A percentile compares a stretch with the other conserved stretches of the same genome.
Evolutionary conservation across 2,888 invertebrate genomes (phyloP).

Genomic region (Linnaemya tessellans): DNA sequence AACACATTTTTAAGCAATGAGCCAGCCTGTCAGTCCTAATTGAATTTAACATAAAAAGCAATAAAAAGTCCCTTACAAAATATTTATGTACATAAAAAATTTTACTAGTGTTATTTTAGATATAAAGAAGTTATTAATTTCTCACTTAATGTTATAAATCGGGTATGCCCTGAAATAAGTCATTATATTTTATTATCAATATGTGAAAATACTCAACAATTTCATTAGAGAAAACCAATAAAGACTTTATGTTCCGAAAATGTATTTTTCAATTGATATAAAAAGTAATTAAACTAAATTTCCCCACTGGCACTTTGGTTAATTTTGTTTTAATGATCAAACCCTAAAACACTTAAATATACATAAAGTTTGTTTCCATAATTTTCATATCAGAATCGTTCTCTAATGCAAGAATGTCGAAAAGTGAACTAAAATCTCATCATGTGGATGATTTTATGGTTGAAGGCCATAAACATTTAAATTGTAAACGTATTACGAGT

Average conservation of each 20-base stretch:
- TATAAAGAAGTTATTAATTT: too few species aligned
- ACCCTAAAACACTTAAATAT: neutral
- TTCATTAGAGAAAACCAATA: neutral
- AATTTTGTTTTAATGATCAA: neutral
- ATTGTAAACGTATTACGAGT: neutral
- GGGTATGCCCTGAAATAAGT: too few species aligned
- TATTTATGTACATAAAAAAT: too few species aligned
- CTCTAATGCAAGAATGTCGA: neutral
- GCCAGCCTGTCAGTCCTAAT: too few species aligned
- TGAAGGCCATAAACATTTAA: slow-evolving; percentile 10
- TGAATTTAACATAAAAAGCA: too few species aligned
- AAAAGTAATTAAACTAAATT: neutral
- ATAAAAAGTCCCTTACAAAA: too few species aligned
- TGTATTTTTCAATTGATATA: neutral
- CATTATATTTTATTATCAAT: too few species aligned
- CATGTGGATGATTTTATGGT: neutral
- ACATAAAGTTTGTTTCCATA: neutral
- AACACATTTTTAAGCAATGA: too few species aligned
- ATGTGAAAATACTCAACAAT: too few species aligned
- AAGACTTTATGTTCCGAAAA: neutral
- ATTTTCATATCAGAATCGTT: neutral
- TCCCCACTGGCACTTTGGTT: neutral
- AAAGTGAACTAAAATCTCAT: neutral
- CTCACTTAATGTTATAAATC: too few species aligned
- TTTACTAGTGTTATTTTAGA: too few species aligned